phyloP scores from a whole-genome alignment of 2,888 invertebrate genomes.

The Tenthredo livida region DNA sequence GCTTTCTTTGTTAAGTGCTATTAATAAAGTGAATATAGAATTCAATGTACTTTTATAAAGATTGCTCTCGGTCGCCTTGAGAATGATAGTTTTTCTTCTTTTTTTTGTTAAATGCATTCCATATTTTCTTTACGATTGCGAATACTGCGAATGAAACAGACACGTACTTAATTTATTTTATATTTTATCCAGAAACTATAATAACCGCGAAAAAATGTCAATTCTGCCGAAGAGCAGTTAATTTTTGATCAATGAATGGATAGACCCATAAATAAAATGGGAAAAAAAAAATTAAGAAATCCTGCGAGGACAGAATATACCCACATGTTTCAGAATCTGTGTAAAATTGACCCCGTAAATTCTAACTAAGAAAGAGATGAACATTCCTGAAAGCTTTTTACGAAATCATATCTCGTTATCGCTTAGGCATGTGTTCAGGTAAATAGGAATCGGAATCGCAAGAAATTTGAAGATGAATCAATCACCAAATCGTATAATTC shows the following conservation, averaged over 20 bases:
- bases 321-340: not conserved
- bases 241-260: not conserved
- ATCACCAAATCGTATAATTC: not conserved
- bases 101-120: not conserved
- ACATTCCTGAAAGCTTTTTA: not conserved
- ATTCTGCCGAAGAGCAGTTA: not conserved
- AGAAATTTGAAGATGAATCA: not conserved
- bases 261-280: not conserved
- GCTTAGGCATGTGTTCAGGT: no score
- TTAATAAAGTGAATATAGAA: slow-evolving; percentile 12
- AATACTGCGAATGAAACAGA: not conserved
- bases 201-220: not conserved
- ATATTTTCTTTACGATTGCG: not conserved
- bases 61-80: slow-evolving; percentile 19
- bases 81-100: not conserved
- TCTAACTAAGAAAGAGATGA: not conserved
- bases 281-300: not conserved
- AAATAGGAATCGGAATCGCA: not conserved
- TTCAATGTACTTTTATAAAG: slow-evolving; percentile 23
- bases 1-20: slow-evolving; percentile 33
- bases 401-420: not conserved
- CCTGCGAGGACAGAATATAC: not conserved
- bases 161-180: no score
- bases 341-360: not conserved
- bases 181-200: not conserved